A percentile compares a stretch with the other conserved stretches of the same genome.
Evolutionary conservation across 2,888 invertebrate species (phyloP).

Genomic region (Acanthoscelides obtectus): DNA sequence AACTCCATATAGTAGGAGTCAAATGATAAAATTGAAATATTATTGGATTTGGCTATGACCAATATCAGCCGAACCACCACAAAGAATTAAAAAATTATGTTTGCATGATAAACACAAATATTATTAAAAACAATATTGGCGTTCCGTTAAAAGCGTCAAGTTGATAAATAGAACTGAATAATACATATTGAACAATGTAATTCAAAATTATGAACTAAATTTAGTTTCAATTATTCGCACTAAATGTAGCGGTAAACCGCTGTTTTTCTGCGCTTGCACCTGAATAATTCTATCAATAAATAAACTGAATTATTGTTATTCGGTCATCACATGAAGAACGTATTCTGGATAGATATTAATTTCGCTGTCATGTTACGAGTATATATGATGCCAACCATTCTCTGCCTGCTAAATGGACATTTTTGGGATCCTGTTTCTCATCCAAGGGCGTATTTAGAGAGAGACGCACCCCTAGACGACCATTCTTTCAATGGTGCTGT

Average conservation of each 20-base stretch:
- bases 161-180: not conserved
- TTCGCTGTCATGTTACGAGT: too few species aligned
- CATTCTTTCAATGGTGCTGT: too few species aligned
- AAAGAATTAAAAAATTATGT: not conserved
- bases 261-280: not conserved
- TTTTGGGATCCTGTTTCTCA: too few species aligned
- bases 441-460: too few species aligned
- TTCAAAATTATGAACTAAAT: not conserved
- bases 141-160: not conserved
- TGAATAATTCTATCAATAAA: not conserved
- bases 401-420: too few species aligned
- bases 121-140: not conserved
- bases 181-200: not conserved
- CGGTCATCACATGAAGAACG: not conserved
- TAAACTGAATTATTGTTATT: not conserved
- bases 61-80: not conserved
- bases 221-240: not conserved
- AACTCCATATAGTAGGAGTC: not conserved
- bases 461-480: too few species aligned
- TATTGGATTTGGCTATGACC: not conserved
- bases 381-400: too few species aligned
- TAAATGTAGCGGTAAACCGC: not conserved
- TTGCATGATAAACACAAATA: not conserved
- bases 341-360: too few species aligned
- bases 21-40: not conserved